Conservation (phyloP, 2,888 invertebrate genomes). For the Hymenopus coronatus region DNA sequence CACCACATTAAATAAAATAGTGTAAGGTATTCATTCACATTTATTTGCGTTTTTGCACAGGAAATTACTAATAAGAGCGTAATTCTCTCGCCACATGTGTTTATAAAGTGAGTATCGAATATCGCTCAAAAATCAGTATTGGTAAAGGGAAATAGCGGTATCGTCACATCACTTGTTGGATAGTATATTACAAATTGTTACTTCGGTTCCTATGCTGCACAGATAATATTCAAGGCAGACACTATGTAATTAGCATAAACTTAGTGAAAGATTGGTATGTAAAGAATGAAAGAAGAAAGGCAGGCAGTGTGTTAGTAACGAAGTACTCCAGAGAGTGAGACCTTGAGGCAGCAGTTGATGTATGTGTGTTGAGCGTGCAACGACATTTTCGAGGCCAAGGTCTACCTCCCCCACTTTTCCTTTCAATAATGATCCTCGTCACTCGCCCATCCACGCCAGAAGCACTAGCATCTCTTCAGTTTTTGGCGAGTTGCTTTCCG, state of each 20-base stretch:
- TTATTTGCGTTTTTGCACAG: too few species aligned
- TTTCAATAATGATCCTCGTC: not conserved
- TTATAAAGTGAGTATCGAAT: too few species aligned
- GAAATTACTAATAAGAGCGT: too few species aligned
- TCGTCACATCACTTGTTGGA: too few species aligned
- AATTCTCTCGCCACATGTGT: too few species aligned
- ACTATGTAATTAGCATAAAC: not conserved
- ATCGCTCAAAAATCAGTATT: too few species aligned
- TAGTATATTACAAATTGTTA: too few species aligned
- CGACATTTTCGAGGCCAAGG: not conserved
- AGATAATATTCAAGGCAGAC: too few species aligned
- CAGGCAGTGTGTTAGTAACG: not conserved
- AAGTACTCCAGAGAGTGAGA: not conserved
- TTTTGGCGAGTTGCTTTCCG: not conserved
- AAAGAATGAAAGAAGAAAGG: not conserved
- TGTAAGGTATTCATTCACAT: too few species aligned
- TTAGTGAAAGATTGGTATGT: not conserved
- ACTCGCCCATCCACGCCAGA: not conserved
- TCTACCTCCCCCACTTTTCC: not conserved
- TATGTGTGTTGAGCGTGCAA: not conserved
- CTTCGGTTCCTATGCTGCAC: too few species aligned
- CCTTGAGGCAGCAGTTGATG: not conserved
- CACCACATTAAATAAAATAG: too few species aligned
- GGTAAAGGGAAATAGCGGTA: too few species aligned
- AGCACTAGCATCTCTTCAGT: not conserved